phyloP scores from a whole-genome alignment of 2,113 vertebrate species.

The Nerophis ophidion region DNA sequence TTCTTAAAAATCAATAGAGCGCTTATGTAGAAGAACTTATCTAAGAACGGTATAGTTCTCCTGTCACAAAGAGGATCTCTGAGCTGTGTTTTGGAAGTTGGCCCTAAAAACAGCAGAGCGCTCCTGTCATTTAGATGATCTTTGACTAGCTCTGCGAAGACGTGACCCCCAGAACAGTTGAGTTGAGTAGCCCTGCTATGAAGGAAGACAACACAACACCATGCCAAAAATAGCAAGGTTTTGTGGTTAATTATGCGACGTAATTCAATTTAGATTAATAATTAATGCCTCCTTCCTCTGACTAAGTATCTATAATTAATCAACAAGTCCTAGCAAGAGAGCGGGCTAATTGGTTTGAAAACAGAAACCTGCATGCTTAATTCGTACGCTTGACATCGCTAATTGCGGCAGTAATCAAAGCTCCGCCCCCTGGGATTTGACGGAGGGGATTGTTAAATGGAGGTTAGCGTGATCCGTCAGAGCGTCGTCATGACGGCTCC shows the following conservation, averaged over 20 bases:
- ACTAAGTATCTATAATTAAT: conserved; percentile 99
- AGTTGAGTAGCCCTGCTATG: too few relatives aligned
- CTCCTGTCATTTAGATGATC: too few relatives aligned
- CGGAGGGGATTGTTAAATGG: conserved; percentile 83
- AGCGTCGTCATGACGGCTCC: conserved; percentile 66
- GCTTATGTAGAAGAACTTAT: too few relatives aligned
- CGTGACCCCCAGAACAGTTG: too few relatives aligned
- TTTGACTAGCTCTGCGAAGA: too few relatives aligned
- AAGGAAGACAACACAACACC: conserved; percentile 39
- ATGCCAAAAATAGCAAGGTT: conserved; percentile 61
- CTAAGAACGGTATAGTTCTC: too few relatives aligned
- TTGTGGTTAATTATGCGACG: conserved; percentile 89
- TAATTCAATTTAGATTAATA: conserved; percentile 98
- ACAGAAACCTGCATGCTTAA: conserved; percentile 98
- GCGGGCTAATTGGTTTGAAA: conserved; percentile 97
- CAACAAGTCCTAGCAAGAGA: conserved; percentile 91
- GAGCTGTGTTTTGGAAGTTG: too few relatives aligned
- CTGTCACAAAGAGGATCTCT: too few relatives aligned
- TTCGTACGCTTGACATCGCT: conserved; percentile 90
- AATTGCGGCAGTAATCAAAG: conserved; percentile 97
- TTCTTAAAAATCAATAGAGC: too few relatives aligned
- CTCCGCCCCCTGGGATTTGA: conserved; percentile 85
- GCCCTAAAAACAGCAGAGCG: too few relatives aligned
- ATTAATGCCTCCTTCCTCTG: conserved; percentile 94
- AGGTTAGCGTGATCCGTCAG: conserved; percentile 67